These are phyloP conservation scores for Tromatobia lineatoria DNA, from an alignment of 2,888 invertebrate genomes.

Conservation along the genomic window DNA sequence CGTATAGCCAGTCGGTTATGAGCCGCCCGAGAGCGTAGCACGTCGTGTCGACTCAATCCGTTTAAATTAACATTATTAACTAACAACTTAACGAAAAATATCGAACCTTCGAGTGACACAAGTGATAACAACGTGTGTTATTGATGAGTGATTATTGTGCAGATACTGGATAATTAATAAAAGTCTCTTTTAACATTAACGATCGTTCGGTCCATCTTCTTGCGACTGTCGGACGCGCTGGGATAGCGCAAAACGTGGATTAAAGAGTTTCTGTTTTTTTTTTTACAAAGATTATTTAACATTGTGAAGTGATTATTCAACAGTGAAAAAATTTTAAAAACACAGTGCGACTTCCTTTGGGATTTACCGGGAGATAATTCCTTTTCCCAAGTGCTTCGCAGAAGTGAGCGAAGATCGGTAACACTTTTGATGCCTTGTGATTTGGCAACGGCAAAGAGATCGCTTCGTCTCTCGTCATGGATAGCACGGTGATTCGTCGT, in stretches of 20 bases:
- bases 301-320: too few relatives aligned
- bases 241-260: neutral
- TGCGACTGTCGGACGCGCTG: neutral
- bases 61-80: slow-evolving; percentile 21
- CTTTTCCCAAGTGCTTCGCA: neutral
- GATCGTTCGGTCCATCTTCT: too few relatives aligned
- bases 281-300: too few relatives aligned
- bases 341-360: too few relatives aligned
- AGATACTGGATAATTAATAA: neutral
- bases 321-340: too few relatives aligned
- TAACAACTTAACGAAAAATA: neutral
- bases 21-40: slow-evolving; percentile 75
- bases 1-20: slow-evolving; percentile 81
- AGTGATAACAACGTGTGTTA: slow-evolving; percentile 30
- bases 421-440: slow-evolving; percentile 67
- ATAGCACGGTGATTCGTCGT: slow-evolving; percentile 77
- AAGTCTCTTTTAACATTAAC: neutral
- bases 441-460: slow-evolving; percentile 74
- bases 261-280: too few relatives aligned
- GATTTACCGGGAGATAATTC: neutral
- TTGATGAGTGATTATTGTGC: slow-evolving; percentile 11
- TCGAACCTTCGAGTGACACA: neutral
- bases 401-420: neutral
- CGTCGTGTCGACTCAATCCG: slow-evolving; percentile 47
- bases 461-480: slow-evolving; percentile 74